These are phyloP conservation scores for Micrastur ruficollis DNA, from an alignment of 2,797 vertebrate species.

Conservation along the genomic window DNA sequence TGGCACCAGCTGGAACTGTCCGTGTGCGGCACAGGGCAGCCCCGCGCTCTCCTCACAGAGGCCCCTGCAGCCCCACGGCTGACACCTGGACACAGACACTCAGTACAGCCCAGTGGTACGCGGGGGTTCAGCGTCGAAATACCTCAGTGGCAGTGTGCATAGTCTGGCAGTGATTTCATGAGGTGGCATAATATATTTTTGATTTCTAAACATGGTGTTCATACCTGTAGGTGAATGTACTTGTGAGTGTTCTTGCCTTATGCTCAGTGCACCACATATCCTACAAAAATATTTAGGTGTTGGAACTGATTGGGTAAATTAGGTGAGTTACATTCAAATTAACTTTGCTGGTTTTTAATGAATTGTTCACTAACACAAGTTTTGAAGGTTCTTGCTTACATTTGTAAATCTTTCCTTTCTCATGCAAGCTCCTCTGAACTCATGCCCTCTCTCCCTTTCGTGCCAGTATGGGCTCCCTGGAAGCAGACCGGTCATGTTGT, in stretches of 20 bases:
- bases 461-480: not conserved
- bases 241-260: not conserved
- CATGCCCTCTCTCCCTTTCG: rapidly evolving
- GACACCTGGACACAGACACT: not conserved
- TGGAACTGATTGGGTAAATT: not conserved
- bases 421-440: not conserved
- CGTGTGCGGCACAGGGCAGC: rapidly evolving
- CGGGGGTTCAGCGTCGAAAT: rapidly evolving
- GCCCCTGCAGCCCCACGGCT: not conserved
- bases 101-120: rapidly evolving
- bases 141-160: not conserved
- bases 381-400: not conserved
- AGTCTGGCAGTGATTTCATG: not conserved
- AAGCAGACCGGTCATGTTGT: not conserved
- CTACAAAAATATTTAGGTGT: not conserved
- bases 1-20: too few species aligned
- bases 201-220: not conserved
- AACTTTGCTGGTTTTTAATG: not conserved
- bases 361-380: not conserved
- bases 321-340: not conserved
- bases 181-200: not conserved
- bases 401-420: not conserved
- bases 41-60: rapidly evolving
- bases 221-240: too few species aligned
- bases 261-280: too few species aligned